These are phyloP conservation scores for Gila orcuttii DNA, from an alignment of 2,113 vertebrate species.

Conservation along the genomic window DNA sequence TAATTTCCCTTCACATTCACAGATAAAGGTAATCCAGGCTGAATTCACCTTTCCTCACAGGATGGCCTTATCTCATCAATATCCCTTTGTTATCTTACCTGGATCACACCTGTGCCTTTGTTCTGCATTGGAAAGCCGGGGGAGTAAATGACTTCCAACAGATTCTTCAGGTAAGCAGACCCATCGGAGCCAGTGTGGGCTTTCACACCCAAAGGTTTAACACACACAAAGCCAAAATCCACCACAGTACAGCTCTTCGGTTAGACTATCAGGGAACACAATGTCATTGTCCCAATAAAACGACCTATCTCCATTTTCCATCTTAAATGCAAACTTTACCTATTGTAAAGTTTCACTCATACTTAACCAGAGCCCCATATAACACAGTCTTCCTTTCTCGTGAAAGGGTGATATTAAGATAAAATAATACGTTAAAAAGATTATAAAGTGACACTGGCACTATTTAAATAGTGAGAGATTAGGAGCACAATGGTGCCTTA, in stretches of 20 bases:
- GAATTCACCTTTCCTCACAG: conserved; percentile 22
- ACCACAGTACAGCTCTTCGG: not conserved
- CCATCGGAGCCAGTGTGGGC: conserved; percentile 17
- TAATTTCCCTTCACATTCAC: conserved; percentile 19
- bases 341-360: conserved; percentile 27
- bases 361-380: not conserved
- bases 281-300: conserved; percentile 33
- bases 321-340: conserved; percentile 41
- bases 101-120: conserved; percentile 41
- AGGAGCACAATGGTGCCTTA: conserved; percentile 22
- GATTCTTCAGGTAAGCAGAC: conserved; percentile 39
- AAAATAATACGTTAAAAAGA: conserved; percentile 35
- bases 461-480: conserved; percentile 37
- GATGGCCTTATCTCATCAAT: conserved; percentile 32
- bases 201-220: conserved; percentile 36
- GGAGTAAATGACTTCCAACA: conserved; percentile 34
- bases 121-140: conserved; percentile 23
- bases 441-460: conserved; percentile 12
- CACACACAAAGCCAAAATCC: conserved; percentile 23
- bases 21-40: conserved; percentile 24
- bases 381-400: not conserved
- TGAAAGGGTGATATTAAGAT: conserved; percentile 19
- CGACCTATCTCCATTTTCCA: conserved; percentile 12
- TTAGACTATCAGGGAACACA: conserved; percentile 13
- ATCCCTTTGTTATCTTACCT: conserved; percentile 31